Conservation (phyloP, 2,113 vertebrate genomes). For the Phodopus roborovskii region DNA sequence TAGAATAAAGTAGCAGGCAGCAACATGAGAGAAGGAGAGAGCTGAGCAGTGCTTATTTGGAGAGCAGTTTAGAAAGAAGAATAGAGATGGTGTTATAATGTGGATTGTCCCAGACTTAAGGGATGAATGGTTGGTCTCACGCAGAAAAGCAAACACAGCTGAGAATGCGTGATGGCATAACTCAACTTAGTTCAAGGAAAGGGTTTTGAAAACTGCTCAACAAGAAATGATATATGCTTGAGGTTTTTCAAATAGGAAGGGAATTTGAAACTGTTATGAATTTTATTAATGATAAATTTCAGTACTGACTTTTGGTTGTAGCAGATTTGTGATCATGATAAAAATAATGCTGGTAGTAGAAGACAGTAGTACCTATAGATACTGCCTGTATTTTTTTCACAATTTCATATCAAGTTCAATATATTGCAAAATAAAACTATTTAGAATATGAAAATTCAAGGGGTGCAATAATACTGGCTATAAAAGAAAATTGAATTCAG, state of each 20-base stretch:
- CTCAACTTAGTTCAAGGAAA: neutral
- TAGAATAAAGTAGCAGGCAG: neutral
- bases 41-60: neutral
- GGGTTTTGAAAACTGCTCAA: neutral
- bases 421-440: neutral
- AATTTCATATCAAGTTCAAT: neutral
- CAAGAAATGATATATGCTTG: too few species aligned
- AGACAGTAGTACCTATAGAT: neutral
- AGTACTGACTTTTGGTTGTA: neutral
- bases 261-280: neutral
- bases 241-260: neutral
- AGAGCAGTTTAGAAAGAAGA: accelerated
- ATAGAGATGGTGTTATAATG: too few species aligned
- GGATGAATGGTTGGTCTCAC: too few species aligned
- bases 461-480: neutral
- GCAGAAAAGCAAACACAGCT: too few species aligned
- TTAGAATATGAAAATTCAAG: neutral
- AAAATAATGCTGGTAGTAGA: neutral
- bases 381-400: neutral
- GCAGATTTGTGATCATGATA: neutral
- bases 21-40: neutral
- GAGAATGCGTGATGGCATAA: neutral
- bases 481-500: neutral
- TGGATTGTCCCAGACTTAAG: too few species aligned
- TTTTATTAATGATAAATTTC: neutral